Evolutionary conservation across 2,888 invertebrate genomes (phyloP), one percentile per base, ranked within the genome.

Genomic region (Leptopilina myrica): DNA sequence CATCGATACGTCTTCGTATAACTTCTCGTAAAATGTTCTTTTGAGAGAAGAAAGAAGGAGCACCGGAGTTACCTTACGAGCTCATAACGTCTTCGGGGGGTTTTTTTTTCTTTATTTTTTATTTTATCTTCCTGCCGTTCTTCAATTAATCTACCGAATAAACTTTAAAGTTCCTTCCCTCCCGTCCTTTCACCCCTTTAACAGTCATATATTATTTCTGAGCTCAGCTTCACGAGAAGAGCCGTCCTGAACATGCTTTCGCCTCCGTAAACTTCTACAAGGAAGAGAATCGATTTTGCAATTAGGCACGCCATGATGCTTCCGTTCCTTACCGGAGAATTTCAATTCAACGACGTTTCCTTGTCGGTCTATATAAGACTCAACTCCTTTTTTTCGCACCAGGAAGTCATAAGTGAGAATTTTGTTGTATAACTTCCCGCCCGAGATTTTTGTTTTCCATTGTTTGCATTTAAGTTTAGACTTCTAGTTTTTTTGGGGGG

Each of bases 241-340:
- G 73, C 67, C 80, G 82, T 83, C 82, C 81, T 80, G 83, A 81
- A 80, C 84, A 79, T 83, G 82, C 83, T 83, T 84, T 85, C 85
- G 81, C 86, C 83, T 85, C 85, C 82, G 79, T 78, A 77, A 79
- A 81, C 77, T 79, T 81, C 80, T 79, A 77, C 82, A 82, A 80
- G 84, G 81, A 83, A 83, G 80, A 79, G 84, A 86, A 88, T 89
- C 87, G 89, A 89, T 88, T 88, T 89, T 88, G 84, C 88, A 87
- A 89, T 89, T 88, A 88, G 87, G 87, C 85, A 76, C 81, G 78
- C 76, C 78, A 79, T 69, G 66, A 64, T 67, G 76, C 78, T 80
- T 84, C 80, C 81, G 81, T 81, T 82, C 79, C 80, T 80, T 81
- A 76, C 78, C 81, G 79, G 73, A 66, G 81, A 81, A 84, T 83